Evolutionary conservation across 92 coral and sea anemone species (phyloP), one percentile per base, ranked within the genome.

Genomic region (Palythoa caribaeorum): DNA sequence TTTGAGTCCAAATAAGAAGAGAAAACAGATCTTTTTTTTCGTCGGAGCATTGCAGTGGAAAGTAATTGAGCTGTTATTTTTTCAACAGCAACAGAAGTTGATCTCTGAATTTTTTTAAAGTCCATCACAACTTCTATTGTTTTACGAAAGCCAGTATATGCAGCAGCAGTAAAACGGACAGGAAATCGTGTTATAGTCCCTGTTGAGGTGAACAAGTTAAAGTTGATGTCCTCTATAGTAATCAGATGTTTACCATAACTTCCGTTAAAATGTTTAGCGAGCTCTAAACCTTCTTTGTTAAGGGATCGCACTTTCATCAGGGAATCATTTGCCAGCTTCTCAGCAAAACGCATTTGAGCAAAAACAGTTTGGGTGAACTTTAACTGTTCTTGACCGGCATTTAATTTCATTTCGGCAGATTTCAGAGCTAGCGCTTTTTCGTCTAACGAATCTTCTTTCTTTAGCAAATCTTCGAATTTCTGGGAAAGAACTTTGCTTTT

Each of bases 41-140:
- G 5, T 19, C 44, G 39, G 40, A 38, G 15, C 28, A 9, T 8
- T 28, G 74, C 5, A 36, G 38, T 8, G 74, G 16, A 70, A 21
- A 78, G 72, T 28, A 90, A 54, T 5, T 44, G 63, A 11, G 59
- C 78, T 38, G 91, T 37, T 17, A 92, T 40, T 5, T 39, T 59
- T 76, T 79, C 84, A 1, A 92, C 83, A 13, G 96, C 93, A 14
- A 63, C 50, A 19, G 52, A 44, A 59, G 87, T 5, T 15, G 94
- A 94, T 44, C 70, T 71, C 15, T 94, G 19, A 38, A 83, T 69
- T 2, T 55, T 86, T 52, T 11, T 74, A 73, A 94, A 91, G 57
- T 94, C 93, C 79, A 94, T 79, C 15, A 85, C 38, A 72, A 91
- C 79, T 38, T 89, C 86, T 20, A 94, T 71, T 19, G 54, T 36